A percentile compares a stretch with the other conserved stretches of the same genome.
These are phyloP conservation scores for Monodelphis domestica DNA, from an alignment of 2,797 vertebrate species.

Conservation along the genomic window DNA sequence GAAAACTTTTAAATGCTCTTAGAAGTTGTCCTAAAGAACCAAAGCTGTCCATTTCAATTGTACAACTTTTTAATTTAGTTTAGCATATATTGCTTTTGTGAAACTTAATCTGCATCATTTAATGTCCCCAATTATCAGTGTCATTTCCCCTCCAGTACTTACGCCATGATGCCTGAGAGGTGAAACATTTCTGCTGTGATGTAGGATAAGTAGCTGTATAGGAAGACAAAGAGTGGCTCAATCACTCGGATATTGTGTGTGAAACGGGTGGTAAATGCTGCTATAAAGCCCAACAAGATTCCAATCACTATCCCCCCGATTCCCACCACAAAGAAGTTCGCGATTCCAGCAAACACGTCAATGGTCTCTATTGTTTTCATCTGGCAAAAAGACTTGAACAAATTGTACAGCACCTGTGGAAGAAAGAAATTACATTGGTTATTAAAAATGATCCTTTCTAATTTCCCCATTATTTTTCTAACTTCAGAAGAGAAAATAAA, in stretches of 20 bases:
- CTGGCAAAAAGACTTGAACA: slow-evolving; percentile 95
- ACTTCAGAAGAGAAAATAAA: neutral
- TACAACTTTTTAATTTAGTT: neutral
- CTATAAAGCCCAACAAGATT: slow-evolving; percentile 94
- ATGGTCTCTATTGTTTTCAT: slow-evolving; percentile 92
- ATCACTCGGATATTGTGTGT: slow-evolving; percentile 95
- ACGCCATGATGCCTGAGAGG: slow-evolving; percentile 99
- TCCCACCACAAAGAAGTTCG: slow-evolving; percentile 94
- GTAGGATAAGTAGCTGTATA: slow-evolving; percentile 98
- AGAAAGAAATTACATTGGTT: slow-evolving; percentile 67
- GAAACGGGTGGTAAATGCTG: slow-evolving; percentile 97
- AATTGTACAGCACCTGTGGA: slow-evolving; percentile 95
- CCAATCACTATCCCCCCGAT: slow-evolving; percentile 94
- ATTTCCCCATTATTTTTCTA: neutral
- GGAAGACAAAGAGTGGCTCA: slow-evolving; percentile 97
- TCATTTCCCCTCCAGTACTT: slow-evolving; percentile 84
- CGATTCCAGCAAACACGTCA: slow-evolving; percentile 93
- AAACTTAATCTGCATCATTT: slow-evolving; percentile 11
- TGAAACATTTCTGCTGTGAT: slow-evolving; percentile 96
- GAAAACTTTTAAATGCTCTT: slow-evolving; percentile 30
- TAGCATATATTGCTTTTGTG: neutral
- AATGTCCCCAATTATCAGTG: slow-evolving; percentile 57
- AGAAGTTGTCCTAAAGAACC: neutral
- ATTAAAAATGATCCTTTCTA: slow-evolving; percentile 44
- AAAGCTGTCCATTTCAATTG: neutral